These are phyloP conservation scores for Peribatodes rhomboidaria DNA, from an alignment of 2,888 invertebrate genomes.

Conservation along the genomic window DNA sequence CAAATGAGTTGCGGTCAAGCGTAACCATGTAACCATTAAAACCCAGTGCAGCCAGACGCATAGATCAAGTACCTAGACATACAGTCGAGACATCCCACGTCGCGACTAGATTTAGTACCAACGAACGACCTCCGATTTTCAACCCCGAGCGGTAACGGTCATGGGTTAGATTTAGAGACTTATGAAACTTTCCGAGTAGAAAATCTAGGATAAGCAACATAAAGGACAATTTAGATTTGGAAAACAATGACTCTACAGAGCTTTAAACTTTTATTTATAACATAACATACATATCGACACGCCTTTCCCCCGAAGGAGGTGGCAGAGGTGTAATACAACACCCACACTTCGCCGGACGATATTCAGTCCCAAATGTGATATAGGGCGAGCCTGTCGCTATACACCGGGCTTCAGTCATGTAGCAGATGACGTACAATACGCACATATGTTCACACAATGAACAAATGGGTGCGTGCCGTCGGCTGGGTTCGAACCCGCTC, in stretches of 20 bases:
- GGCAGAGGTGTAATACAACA: no score
- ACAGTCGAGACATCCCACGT: slow-evolving; percentile 49
- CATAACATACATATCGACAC: no score
- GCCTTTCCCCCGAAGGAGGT: no score
- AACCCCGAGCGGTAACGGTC: slow-evolving; percentile 29
- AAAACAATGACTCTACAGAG: background rate
- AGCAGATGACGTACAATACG: no score
- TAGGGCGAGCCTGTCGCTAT: no score
- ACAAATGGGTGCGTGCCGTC: no score
- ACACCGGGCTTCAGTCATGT: no score
- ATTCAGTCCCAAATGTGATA: no score
- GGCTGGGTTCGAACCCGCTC: no score
- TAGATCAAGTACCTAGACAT: slow-evolving; percentile 22
- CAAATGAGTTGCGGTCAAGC: no score
- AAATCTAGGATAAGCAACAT: background rate
- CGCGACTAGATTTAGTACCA: slow-evolving; percentile 48
- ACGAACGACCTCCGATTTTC: slow-evolving; percentile 35
- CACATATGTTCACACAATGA: background rate
- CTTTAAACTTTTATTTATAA: background rate
- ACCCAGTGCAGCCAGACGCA: slow-evolving; percentile 17
- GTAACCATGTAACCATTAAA: no score
- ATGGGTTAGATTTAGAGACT: slow-evolving; percentile 6
- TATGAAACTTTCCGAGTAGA: background rate
- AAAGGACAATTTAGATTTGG: background rate
- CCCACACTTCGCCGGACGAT: no score